Evolutionary conservation across 2,113 vertebrate species (phyloP), one percentile per base, ranked within the genome.

Genomic region (Stomatorhinus ivindoensis): DNA sequence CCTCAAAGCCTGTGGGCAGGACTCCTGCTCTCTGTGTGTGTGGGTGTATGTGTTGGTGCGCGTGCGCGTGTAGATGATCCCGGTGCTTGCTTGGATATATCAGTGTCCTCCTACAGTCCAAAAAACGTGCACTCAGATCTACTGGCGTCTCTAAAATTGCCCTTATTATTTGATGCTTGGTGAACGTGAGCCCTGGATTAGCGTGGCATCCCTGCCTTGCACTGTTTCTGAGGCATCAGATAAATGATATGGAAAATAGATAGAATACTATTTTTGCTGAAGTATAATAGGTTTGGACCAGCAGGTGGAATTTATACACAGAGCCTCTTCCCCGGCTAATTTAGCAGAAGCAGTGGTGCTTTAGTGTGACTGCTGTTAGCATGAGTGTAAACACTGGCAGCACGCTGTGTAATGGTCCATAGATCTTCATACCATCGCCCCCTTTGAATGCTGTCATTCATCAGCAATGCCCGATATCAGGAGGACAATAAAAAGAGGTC

Each of bases 241-340:
- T 65, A 65, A 65, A 65, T 27, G 61, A 11, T 27, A 65, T 65
- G n/a, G 61, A 65, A 65, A 65, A 65, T 31, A 27, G 61, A 65
- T 27, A n/a, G 61, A 17, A 65, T 65, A 65, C n/a, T 65, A 65
- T 65, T 65, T 27, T n/a, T 88, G 8, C 87, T 44, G 21, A 73
- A 65, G 21, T 24, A 69, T 65, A 73, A 58, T 24, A 87, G 15
- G 65, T 47, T 73, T 11, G 24, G 5, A 21, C 58, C 58, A 88
- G n/a, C 87, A 69, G 21, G 10, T 44, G 39, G 55, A 47, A 87
- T 42, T 48, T 69, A 90, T 88, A 31, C 83, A 86, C 87, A 82
- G 47, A 39, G 35, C 80, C 61, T 19, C 84, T 65, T 65, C 65
- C 21, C 90, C 17, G 89, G 92, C 92, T 90, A 89, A 90, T 90